phyloP scores from a whole-genome alignment of 2,888 invertebrate genomes.

The Callosobruchus maculatus region DNA sequence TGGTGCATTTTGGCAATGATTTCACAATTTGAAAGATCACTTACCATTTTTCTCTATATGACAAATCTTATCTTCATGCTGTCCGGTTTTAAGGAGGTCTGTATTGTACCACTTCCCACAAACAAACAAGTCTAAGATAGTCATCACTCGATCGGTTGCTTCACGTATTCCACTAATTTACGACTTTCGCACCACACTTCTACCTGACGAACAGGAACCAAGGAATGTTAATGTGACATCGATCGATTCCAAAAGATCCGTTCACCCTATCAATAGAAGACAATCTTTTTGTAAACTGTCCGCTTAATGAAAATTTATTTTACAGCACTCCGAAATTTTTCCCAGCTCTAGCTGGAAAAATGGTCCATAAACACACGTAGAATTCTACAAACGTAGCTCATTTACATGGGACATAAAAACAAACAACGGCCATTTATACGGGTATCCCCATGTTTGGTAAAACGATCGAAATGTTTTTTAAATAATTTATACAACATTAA shows the following conservation, averaged over 20 bases:
- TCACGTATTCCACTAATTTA: not conserved
- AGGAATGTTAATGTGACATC: not conserved
- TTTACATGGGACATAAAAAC: not conserved
- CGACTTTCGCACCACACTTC: not conserved
- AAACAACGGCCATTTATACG: not conserved
- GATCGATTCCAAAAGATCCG: not conserved
- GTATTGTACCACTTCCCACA: not conserved
- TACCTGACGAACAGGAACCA: not conserved
- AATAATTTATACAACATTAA: not conserved
- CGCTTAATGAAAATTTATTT: not conserved
- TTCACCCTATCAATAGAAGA: not conserved
- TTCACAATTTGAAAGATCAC: too few species aligned
- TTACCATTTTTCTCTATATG: too few species aligned
- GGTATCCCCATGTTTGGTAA: not conserved
- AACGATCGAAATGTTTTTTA: not conserved
- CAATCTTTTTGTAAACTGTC: not conserved
- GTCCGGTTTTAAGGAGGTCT: not conserved
- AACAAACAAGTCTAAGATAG: not conserved
- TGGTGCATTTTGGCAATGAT: too few species aligned
- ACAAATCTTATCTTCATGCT: not conserved
- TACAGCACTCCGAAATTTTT: not conserved
- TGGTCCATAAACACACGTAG: not conserved
- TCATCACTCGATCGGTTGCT: not conserved
- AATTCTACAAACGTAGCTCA: not conserved
- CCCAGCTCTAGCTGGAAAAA: not conserved